Percentiles rank a stretch among this genome's conserved stretches.
Evolutionary conservation across 64 coral and sea anemone species (phyloP).

Genomic region (Stichodactyla helianthus): DNA sequence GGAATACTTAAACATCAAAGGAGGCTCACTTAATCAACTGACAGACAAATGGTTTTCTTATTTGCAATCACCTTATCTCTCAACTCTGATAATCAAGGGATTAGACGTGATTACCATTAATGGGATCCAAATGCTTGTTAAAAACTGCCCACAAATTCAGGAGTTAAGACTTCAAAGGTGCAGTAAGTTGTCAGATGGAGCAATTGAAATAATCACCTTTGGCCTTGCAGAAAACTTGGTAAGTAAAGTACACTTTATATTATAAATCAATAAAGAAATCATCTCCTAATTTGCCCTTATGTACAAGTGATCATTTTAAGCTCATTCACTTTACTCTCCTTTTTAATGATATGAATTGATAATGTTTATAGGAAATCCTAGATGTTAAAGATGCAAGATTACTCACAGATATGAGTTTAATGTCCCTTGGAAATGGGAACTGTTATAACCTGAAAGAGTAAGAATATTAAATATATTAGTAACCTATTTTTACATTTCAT

Average conservation of each 20-base stretch:
- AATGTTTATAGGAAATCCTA: constrained; percentile 60
- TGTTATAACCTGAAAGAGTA: constrained; percentile 82
- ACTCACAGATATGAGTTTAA: constrained; percentile 59
- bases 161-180: constrained; percentile 64
- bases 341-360: too few relatives aligned
- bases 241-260: constrained; percentile 5
- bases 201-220: constrained; percentile 45
- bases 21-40: constrained; percentile 8
- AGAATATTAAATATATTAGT: constrained; percentile 2
- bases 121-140: constrained; percentile 51
- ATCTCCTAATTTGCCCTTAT: too few relatives aligned
- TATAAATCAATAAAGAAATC: too few relatives aligned
- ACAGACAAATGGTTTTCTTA: constrained; percentile 51
- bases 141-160: constrained; percentile 67
- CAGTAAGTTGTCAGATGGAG: constrained; percentile 49
- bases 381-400: constrained; percentile 46
- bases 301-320: too few relatives aligned
- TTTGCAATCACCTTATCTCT: constrained; percentile 42
- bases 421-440: constrained; percentile 56
- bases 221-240: constrained; percentile 59
- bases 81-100: constrained; percentile 46
- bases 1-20: constrained; percentile 49
- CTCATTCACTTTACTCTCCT: too few relatives aligned
- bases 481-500: not conserved
- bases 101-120: constrained; percentile 60